Evolutionary conservation across 1,140 invertebrate genomes (phyloP), one percentile per base, ranked within the genome.

Genomic region (Nephotettix cincticeps): DNA sequence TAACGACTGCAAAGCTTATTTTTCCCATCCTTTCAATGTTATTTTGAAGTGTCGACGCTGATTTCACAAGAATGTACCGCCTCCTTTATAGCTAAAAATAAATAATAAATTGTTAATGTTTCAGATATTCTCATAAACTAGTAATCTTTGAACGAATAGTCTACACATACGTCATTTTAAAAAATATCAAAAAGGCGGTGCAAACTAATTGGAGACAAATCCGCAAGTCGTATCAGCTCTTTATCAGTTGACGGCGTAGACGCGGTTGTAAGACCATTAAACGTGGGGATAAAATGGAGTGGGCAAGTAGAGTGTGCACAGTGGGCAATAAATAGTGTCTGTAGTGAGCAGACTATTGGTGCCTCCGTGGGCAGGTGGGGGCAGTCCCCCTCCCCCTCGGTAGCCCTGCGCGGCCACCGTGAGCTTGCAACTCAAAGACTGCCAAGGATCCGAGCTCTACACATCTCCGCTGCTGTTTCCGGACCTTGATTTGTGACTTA

Each of bases 121-220:
- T n/a, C n/a, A n/a, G n/a, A n/a, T n/a, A n/a, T n/a, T n/a, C n/a
- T n/a, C n/a, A n/a, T n/a, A n/a, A n/a, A n/a, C n/a, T n/a, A n/a
- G n/a, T n/a, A n/a, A n/a, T n/a, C n/a, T n/a, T n/a, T n/a, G n/a
- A n/a, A n/a, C n/a, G n/a, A n/a, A n/a, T n/a, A n/a, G n/a, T n/a
- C n/a, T n/a, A n/a, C n/a, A n/a, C n/a, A n/a, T n/a, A n/a, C n/a
- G n/a, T n/a, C n/a, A n/a, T n/a, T n/a, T n/a, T n/a, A n/a, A n/a
- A n/a, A n/a, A n/a, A n/a, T n/a, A n/a, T n/a, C n/a, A n/a, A n/a
- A n/a, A n/a, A n/a, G n/a, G n/a, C n/a, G n/a, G n/a, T 14, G 14
- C 32, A 4, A 36, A 36, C 56, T 61, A 61, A 61, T 61, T 61
- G 56, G 21, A 61, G 56, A 61, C 56, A 61, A 61, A 61, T 61